Conservation (phyloP, 1,140 invertebrate genomes). For the Calliopsis andreniformis region DNA sequence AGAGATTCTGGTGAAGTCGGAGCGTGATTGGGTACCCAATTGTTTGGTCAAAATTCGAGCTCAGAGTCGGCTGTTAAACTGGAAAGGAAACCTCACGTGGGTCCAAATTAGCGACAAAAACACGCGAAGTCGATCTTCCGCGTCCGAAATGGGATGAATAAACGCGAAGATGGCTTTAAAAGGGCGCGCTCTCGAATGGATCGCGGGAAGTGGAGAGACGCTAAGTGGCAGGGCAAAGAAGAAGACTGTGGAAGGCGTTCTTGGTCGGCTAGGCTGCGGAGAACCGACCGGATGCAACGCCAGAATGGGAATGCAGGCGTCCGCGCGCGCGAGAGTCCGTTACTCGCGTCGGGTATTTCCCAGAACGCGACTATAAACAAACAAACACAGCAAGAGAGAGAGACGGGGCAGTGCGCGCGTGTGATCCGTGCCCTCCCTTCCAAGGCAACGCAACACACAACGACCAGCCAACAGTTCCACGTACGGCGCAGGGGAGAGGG, state of each 20-base stretch:
- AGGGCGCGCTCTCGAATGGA: slow-evolving; percentile 29
- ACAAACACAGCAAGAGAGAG: slow-evolving; percentile 67
- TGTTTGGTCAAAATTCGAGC: background rate
- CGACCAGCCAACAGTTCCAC: slow-evolving; percentile 49
- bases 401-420: slow-evolving; percentile 47
- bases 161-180: slow-evolving; percentile 43
- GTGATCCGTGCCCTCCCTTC: slow-evolving; percentile 63
- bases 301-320: slow-evolving; percentile 76
- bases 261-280: slow-evolving; percentile 47
- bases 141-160: slow-evolving; percentile 14
- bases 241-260: slow-evolving; percentile 37
- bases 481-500: background rate
- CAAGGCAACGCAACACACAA: slow-evolving; percentile 50
- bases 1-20: too few species aligned
- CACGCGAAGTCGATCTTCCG: slow-evolving; percentile 9
- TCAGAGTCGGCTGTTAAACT: background rate
- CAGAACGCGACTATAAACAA: slow-evolving; percentile 79
- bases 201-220: slow-evolving; percentile 17
- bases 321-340: slow-evolving; percentile 72
- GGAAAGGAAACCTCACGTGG: background rate
- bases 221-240: slow-evolving; percentile 41
- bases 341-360: slow-evolving; percentile 78
- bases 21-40: too few species aligned
- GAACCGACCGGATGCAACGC: slow-evolving; percentile 76
- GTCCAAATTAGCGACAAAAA: slow-evolving; percentile 13